Percentiles rank a stretch among this genome's conserved stretches.
Evolutionary conservation across 2,888 invertebrate species (phyloP).

Genomic region (Ichneumon xanthorius): DNA sequence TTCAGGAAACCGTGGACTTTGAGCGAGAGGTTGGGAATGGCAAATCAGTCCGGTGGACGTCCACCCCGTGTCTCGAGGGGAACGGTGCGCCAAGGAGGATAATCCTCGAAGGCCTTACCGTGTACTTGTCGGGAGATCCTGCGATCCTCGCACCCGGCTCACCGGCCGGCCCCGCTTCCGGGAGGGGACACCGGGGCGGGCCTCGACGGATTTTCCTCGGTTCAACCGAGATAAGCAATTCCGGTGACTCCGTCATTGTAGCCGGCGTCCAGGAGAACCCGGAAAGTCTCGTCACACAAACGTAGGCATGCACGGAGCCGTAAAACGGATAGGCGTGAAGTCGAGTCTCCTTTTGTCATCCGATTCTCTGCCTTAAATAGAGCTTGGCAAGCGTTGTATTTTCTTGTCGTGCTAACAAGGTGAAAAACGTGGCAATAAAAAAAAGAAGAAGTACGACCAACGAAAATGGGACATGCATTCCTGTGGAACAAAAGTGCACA

Average conservation of each 20-base stretch:
- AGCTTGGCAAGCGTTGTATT: constrained; percentile 1
- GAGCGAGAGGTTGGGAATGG: neutral
- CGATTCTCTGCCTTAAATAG: neutral
- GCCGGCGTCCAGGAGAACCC: constrained; percentile 2
- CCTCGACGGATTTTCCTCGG: constrained; percentile 46
- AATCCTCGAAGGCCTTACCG: constrained; percentile 34
- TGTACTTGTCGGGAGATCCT: constrained; percentile 21
- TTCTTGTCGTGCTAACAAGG: neutral
- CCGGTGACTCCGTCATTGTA: constrained; percentile 33
- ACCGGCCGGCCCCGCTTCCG: neutral
- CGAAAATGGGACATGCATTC: neutral
- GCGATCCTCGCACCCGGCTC: neutral
- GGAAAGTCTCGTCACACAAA: constrained; percentile 25
- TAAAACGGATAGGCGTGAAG: constrained; percentile 5
- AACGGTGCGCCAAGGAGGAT: constrained; percentile 10
- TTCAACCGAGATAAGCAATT: constrained; percentile 58
- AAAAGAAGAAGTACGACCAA: neutral
- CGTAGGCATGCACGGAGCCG: neutral
- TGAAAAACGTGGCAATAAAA: neutral
- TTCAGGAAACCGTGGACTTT: constrained; percentile 4
- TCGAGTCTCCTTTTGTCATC: neutral
- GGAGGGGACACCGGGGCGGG: neutral
- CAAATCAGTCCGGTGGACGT: neutral
- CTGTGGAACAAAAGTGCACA: neutral
- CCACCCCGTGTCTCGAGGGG: neutral